These are phyloP conservation scores for Chalcosyrphus nemorum DNA, from an alignment of 2,888 invertebrate genomes.

Conservation along the genomic window DNA sequence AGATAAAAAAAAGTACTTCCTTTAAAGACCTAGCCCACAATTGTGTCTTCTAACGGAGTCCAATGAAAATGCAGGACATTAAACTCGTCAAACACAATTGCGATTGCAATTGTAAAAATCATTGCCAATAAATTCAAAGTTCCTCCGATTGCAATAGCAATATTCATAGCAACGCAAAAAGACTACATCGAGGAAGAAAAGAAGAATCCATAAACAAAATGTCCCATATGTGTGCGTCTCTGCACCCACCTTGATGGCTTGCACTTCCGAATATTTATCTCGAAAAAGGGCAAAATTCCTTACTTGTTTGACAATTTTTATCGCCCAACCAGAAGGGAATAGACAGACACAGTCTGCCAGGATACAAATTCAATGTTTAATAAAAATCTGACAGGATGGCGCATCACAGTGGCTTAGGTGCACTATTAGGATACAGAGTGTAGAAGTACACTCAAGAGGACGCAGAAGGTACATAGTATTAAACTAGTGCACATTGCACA, in stretches of 20 bases:
- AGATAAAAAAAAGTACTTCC: too few relatives aligned
- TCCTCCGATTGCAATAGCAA: too few relatives aligned
- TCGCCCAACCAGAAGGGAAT: constrained; percentile 22
- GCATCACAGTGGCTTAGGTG: constrained; percentile 23
- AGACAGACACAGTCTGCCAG: constrained; percentile 12
- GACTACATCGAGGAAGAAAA: constrained; percentile 1
- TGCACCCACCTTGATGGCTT: constrained; percentile 9
- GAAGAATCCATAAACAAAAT: constrained; percentile 47
- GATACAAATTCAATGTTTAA: constrained; percentile 36
- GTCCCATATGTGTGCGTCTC: constrained; percentile 16
- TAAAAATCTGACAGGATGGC: constrained; percentile 20
- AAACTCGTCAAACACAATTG: too few relatives aligned
- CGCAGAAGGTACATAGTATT: constrained; percentile 24
- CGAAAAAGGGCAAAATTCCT: not conserved
- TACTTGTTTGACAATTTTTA: constrained; percentile 37
- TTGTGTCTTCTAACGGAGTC: too few relatives aligned
- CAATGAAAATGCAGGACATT: too few relatives aligned
- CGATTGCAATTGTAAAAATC: too few relatives aligned
- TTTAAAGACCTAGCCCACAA: too few relatives aligned
- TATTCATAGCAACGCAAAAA: constrained; percentile 6
- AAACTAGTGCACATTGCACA: constrained; percentile 56
- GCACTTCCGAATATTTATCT: constrained; percentile 33
- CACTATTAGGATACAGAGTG: constrained; percentile 30
- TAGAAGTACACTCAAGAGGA: not conserved
- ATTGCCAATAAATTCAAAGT: too few relatives aligned